Conservation (phyloP, 2,113 vertebrate species). For the Dolichallabes microphthalmus region DNA sequence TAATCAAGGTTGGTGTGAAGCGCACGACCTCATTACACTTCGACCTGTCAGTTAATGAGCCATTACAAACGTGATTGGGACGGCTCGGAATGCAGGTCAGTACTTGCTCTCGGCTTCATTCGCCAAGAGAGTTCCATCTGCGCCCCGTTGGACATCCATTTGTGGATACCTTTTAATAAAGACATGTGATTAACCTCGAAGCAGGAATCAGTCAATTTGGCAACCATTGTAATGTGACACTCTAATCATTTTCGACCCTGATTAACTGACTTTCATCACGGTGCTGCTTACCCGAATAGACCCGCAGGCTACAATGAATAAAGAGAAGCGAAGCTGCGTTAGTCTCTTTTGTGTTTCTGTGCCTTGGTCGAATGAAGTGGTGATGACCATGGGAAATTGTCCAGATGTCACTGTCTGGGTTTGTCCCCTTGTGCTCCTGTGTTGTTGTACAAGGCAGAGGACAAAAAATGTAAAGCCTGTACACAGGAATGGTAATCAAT, state of each 20-base stretch:
- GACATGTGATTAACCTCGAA: conserved; percentile 52
- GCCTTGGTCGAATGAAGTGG: conserved; percentile 8
- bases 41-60: conserved; percentile 55
- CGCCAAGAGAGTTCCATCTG: conserved; percentile 39
- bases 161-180: conserved; percentile 47
- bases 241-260: conserved; percentile 53
- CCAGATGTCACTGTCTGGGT: conserved; percentile 22
- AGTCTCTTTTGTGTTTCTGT: conserved; percentile 37
- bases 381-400: conserved; percentile 37
- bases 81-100: conserved; percentile 37
- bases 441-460: neutral
- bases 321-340: conserved; percentile 33
- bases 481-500: neutral
- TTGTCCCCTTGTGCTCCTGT: neutral
- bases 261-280: conserved; percentile 52
- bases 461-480: neutral
- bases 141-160: conserved; percentile 38
- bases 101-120: conserved; percentile 44
- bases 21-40: conserved; percentile 53
- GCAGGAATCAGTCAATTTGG: conserved; percentile 54
- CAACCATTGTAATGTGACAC: conserved; percentile 48
- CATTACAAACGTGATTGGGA: conserved; percentile 54
- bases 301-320: conserved; percentile 43
- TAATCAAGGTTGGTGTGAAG: conserved; percentile 57
- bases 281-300: conserved; percentile 36